Evolutionary conservation across 2,113 vertebrate species (phyloP).

Genomic region (Tragelaphus strepsiceros): DNA sequence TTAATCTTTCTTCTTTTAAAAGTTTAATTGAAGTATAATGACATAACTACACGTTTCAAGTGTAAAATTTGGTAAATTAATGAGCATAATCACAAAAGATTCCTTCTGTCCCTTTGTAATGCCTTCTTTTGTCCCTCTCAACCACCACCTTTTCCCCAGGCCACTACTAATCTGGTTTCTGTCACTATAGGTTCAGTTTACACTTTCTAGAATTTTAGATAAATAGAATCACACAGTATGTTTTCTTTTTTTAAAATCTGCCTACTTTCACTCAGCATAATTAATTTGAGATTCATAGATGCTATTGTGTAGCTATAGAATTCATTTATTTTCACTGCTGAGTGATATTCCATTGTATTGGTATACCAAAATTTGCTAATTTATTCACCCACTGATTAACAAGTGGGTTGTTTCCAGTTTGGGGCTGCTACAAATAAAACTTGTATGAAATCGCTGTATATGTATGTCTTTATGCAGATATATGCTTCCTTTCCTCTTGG

Average conservation of each 20-base stretch:
- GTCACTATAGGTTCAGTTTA: background rate
- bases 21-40: background rate
- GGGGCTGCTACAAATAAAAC: background rate
- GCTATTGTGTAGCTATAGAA: background rate
- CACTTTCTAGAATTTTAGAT: background rate
- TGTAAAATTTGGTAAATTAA: background rate
- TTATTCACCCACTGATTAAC: background rate
- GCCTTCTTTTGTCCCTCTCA: background rate
- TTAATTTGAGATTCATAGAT: background rate
- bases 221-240: background rate
- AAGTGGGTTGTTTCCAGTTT: background rate
- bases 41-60: background rate
- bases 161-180: background rate
- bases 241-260: background rate
- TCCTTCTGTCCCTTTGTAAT: background rate
- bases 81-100: background rate
- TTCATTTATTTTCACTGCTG: background rate
- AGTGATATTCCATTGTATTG: background rate
- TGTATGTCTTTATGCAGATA: background rate
- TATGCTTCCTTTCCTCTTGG: background rate
- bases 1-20: background rate
- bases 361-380: background rate
- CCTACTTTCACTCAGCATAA: background rate
- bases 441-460: background rate
- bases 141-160: background rate